A percentile compares a stretch with the other conserved stretches of the same genome.
Evolutionary conservation across 2,888 invertebrate species (phyloP).

Genomic region (Pachymerium ferrugineum): DNA sequence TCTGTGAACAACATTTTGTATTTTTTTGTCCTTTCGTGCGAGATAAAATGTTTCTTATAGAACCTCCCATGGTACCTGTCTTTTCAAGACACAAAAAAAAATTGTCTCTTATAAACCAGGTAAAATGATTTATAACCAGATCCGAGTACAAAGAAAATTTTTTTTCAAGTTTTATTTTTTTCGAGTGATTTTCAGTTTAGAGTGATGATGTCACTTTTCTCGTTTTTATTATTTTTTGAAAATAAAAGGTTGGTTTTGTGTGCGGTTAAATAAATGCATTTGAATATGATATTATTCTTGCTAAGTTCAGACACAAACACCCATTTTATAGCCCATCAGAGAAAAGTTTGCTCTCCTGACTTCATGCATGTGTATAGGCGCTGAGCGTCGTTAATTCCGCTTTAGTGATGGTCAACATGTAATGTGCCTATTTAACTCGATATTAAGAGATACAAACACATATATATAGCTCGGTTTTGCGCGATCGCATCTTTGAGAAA

Average conservation of each 20-base stretch:
- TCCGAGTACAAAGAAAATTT: background rate
- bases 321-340: background rate
- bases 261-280: background rate
- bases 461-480: background rate
- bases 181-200: background rate
- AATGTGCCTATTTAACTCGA: background rate
- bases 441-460: background rate
- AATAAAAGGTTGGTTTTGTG: background rate
- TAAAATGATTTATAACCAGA: background rate
- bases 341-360: background rate
- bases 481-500: background rate
- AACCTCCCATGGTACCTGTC: background rate
- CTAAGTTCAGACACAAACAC: background rate
- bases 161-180: no score
- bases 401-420: background rate
- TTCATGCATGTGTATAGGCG: background rate
- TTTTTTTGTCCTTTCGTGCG: background rate
- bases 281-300: no score
- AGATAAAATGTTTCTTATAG: background rate
- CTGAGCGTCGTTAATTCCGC: slow-evolving; percentile 2
- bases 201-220: background rate
- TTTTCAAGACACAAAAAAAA: background rate
- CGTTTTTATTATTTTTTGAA: background rate
- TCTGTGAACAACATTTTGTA: no score
- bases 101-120: background rate